Evolutionary conservation across 2,888 invertebrate species (phyloP).

Genomic region (Laspeyria flexula): DNA sequence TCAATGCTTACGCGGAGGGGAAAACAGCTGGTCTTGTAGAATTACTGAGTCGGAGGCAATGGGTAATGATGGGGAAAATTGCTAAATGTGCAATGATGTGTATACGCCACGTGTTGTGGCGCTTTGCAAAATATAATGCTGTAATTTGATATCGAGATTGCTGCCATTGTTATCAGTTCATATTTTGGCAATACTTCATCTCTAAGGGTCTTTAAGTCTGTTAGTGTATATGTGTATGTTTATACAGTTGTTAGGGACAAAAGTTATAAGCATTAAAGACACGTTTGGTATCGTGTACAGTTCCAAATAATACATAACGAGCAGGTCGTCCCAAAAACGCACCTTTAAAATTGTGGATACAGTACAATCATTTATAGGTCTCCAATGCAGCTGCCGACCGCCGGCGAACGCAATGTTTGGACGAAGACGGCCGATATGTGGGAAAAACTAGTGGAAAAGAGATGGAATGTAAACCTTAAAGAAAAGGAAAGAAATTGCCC

Average conservation of each 20-base stretch:
- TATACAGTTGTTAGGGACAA: background rate
- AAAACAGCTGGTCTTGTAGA: slow-evolving; percentile 53
- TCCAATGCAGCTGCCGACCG: slow-evolving; percentile 81
- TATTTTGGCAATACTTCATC: slow-evolving; percentile 31
- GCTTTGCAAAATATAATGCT: slow-evolving; percentile 43
- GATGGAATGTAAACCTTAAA: slow-evolving; percentile 71
- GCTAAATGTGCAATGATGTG: slow-evolving; percentile 66
- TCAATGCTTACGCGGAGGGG: slow-evolving; percentile 21
- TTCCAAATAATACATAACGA: slow-evolving; percentile 41
- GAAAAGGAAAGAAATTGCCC: slow-evolving; percentile 74
- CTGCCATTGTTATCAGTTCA: slow-evolving; percentile 48
- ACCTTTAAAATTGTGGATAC: slow-evolving; percentile 70
- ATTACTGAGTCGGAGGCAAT: slow-evolving; percentile 67
- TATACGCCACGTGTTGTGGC: slow-evolving; percentile 71
- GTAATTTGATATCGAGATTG: slow-evolving; percentile 61
- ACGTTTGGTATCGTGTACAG: slow-evolving; percentile 9
- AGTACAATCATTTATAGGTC: slow-evolving; percentile 79
- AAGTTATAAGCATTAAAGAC: slow-evolving; percentile 12
- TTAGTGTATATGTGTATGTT: background rate
- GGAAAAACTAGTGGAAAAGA: slow-evolving; percentile 75
- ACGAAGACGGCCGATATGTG: slow-evolving; percentile 80
- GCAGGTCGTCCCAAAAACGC: slow-evolving; percentile 55
- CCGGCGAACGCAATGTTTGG: slow-evolving; percentile 80
- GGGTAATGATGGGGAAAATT: slow-evolving; percentile 70
- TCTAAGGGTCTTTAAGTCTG: background rate